phyloP scores from a whole-genome alignment of 2,888 invertebrate genomes.

The Agrotis exclamationis region DNA sequence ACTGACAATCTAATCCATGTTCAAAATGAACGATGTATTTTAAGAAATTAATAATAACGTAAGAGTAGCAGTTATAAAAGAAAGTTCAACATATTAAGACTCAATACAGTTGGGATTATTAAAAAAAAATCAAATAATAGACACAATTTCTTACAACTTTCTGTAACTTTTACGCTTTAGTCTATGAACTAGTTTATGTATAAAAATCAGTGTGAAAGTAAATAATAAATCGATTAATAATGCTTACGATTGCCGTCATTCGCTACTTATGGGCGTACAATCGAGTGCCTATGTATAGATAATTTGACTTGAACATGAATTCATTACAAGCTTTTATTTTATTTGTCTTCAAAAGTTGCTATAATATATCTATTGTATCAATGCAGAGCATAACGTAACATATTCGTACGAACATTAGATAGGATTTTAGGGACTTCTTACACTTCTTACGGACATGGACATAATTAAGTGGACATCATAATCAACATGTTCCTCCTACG shows the following conservation, averaged over 20 bases:
- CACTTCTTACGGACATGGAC: too few species aligned
- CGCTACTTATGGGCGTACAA: constrained; percentile 16
- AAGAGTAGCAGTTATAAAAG: constrained; percentile 18
- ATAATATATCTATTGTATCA: too few species aligned
- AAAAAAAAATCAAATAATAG: constrained; percentile 20
- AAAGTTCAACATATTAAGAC: constrained; percentile 19
- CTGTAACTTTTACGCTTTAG: not conserved
- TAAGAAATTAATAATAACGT: not conserved
- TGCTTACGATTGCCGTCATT: constrained; percentile 52
- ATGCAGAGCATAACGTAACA: too few species aligned
- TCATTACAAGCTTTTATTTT: not conserved
- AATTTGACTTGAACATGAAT: not conserved
- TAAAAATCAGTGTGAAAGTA: constrained; percentile 56
- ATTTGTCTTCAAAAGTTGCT: not conserved
- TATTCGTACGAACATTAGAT: too few species aligned
- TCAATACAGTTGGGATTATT: constrained; percentile 17
- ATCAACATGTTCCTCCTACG: too few species aligned
- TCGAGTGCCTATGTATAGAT: not conserved
- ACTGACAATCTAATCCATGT: not conserved
- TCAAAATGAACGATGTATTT: not conserved
- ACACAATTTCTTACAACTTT: not conserved
- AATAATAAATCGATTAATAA: constrained; percentile 51
- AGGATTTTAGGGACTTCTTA: too few species aligned
- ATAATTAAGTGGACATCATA: too few species aligned
- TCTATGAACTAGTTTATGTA: constrained; percentile 20